Evolutionary conservation across 2,797 vertebrate genomes (phyloP).

Genomic region (Notamacropus eugenii): DNA sequence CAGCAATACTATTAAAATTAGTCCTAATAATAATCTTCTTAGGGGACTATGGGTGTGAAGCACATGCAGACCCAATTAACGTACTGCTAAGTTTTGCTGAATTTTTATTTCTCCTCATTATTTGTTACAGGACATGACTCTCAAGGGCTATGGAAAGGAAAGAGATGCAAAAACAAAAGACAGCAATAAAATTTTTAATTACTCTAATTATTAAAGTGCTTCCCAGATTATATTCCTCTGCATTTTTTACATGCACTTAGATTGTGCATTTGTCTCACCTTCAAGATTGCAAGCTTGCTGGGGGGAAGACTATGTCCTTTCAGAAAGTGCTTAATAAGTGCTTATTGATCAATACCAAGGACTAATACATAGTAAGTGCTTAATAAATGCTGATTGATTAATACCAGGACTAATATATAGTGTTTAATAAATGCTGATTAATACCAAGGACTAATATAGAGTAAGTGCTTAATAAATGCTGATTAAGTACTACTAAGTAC

Average conservation of each 20-base stretch:
- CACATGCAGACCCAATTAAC: neutral
- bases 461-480: too few species aligned
- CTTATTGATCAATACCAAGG: neutral
- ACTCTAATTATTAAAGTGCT: too few species aligned
- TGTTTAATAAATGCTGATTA: neutral
- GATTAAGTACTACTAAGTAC: too few species aligned
- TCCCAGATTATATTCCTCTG: neutral
- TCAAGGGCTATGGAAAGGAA: neutral
- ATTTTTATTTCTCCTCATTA: neutral
- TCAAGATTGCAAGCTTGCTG: neutral
- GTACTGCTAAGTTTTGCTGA: neutral
- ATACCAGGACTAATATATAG: neutral
- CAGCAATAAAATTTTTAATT: too few species aligned
- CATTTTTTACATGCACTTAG: neutral
- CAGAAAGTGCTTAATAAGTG: neutral
- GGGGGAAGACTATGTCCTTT: neutral
- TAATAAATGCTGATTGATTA: neutral
- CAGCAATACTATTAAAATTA: neutral
- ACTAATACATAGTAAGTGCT: too few species aligned
- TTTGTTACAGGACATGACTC: neutral
- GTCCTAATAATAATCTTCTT: neutral
- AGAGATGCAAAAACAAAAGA: neutral
- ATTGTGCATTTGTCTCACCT: neutral
- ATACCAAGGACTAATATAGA: too few species aligned
- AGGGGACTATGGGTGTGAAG: neutral